Evolutionary conservation across 2,113 vertebrate species (phyloP).

Genomic region (Gopherus evgoodei): DNA sequence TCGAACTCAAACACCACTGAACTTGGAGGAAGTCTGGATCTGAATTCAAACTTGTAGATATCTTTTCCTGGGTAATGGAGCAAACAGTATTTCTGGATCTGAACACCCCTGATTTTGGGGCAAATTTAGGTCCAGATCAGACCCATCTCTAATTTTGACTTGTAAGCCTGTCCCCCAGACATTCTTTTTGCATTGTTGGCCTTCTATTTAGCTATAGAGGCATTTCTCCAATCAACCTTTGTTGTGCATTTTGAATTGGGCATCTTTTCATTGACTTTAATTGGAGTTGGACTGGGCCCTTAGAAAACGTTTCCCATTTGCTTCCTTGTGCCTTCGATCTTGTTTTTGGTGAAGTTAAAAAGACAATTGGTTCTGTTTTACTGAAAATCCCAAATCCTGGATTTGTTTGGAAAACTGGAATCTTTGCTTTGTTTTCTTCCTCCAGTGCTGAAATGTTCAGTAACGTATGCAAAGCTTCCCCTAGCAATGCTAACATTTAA

Average conservation of each 20-base stretch:
- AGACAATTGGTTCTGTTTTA: conserved; percentile 35
- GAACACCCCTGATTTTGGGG: not conserved
- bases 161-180: not conserved
- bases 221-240: not conserved
- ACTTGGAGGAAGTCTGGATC: not conserved
- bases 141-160: not conserved
- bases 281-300: not conserved
- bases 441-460: conserved; percentile 15
- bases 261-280: conserved; percentile 5
- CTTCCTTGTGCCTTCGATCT: conserved; percentile 38
- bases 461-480: not conserved
- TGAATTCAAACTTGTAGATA: not conserved
- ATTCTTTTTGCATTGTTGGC: not conserved
- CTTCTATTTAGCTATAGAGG: not conserved
- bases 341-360: not conserved
- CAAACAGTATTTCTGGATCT: not conserved
- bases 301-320: not conserved
- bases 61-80: not conserved
- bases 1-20: not conserved
- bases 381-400: conserved; percentile 13
- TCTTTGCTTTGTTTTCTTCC: conserved; percentile 10
- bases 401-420: not conserved
- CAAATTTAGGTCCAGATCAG: not conserved
- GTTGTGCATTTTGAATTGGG: not conserved
- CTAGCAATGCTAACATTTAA: conserved; percentile 26